Evolutionary conservation across 1,140 invertebrate species (phyloP).

Genomic region (Mya arenaria): DNA sequence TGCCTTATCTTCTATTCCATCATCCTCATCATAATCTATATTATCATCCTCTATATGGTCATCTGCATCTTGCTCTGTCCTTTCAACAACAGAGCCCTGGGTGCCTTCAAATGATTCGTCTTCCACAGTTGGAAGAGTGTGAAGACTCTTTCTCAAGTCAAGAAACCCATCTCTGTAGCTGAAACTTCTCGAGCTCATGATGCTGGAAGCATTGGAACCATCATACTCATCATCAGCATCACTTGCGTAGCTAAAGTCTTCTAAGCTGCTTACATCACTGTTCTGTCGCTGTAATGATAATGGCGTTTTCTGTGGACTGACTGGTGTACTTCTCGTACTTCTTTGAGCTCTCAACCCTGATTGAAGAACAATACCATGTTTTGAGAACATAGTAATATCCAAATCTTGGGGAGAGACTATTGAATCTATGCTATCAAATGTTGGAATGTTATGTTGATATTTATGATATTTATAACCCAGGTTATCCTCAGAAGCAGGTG

Average conservation of each 20-base stretch:
- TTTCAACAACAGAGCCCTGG: neutral
- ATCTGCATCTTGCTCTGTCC: neutral
- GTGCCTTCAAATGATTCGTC: constrained; percentile 4
- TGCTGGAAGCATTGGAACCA: constrained; percentile 60
- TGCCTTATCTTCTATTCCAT: neutral
- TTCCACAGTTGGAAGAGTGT: constrained; percentile 21
- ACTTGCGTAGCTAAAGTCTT: constrained; percentile 59
- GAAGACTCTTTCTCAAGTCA: constrained; percentile 30
- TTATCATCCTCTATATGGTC: neutral
- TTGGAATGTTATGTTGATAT: neutral
- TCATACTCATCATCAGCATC: constrained; percentile 71
- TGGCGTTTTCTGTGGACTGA: constrained; percentile 36
- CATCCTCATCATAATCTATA: neutral
- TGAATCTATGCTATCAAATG: constrained; percentile 7
- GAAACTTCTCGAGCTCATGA: constrained; percentile 29
- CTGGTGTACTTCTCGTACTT: neutral
- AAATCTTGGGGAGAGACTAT: too few species aligned
- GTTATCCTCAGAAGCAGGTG: constrained; percentile 46
- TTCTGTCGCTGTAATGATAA: constrained; percentile 2
- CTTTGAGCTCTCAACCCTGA: too few species aligned
- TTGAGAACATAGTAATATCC: too few species aligned
- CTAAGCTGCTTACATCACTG: constrained; percentile 49
- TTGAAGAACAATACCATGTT: too few species aligned
- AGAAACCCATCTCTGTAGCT: constrained; percentile 29
- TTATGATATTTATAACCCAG: constrained; percentile 27